These are phyloP conservation scores for Sepiola atlantica DNA, from an alignment of 2,888 invertebrate genomes.

Conservation along the genomic window DNA sequence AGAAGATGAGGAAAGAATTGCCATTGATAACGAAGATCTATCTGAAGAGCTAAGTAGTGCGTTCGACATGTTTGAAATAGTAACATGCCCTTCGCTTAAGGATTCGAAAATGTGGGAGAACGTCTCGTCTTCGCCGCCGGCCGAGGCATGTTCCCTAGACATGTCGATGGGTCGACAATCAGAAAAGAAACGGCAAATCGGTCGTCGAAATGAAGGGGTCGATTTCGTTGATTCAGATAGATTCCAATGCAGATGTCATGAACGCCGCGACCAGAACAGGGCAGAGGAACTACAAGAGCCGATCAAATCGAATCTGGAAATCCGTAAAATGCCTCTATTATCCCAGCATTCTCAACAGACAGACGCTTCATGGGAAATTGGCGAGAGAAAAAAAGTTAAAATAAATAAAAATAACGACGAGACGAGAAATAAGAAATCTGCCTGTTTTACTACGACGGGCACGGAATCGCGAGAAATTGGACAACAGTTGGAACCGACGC, in stretches of 20 bases:
- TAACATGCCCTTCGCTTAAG: not conserved
- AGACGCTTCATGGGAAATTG: not conserved
- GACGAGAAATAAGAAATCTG: not conserved
- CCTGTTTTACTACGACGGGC: not conserved
- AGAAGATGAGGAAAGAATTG: not conserved
- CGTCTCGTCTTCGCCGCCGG: not conserved
- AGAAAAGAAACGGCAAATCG: not conserved
- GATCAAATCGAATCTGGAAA: not conserved
- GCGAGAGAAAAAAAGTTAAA: not conserved
- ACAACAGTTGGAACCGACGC: not conserved
- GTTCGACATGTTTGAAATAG: not conserved
- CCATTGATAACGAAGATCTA: not conserved
- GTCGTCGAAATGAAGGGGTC: not conserved
- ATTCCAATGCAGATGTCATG: not conserved
- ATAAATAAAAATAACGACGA: not conserved
- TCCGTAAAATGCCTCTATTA: not conserved
- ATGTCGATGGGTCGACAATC: not conserved
- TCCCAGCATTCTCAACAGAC: not conserved
- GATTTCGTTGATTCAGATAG: not conserved
- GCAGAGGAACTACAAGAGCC: not conserved
- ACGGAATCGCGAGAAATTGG: not conserved
- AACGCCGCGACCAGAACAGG: not conserved
- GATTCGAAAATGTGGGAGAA: not conserved
- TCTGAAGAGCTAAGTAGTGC: not conserved
- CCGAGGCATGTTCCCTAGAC: not conserved